These are phyloP conservation scores for Pogonocichla stellata DNA, from an alignment of 2,113 vertebrate species.

Conservation along the genomic window DNA sequence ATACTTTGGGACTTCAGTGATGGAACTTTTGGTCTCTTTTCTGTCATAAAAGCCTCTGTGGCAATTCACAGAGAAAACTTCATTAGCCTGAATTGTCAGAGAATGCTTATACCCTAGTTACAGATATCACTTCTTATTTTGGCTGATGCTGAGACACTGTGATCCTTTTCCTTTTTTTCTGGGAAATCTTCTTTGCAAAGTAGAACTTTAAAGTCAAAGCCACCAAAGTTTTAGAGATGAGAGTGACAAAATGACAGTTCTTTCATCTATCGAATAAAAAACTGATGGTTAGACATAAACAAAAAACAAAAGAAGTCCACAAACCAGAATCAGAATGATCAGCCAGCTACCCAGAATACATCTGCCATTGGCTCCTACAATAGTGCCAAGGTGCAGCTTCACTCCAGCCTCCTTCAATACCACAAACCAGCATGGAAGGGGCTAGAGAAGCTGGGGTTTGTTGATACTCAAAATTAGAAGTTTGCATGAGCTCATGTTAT, in stretches of 20 bases:
- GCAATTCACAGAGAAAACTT: slow-evolving; percentile 45
- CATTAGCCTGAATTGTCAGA: slow-evolving; percentile 51
- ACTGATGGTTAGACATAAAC: background rate
- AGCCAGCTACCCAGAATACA: background rate
- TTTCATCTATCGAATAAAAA: background rate
- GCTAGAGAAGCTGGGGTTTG: background rate
- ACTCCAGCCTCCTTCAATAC: background rate
- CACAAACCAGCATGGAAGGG: background rate
- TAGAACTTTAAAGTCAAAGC: background rate
- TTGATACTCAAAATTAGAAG: background rate
- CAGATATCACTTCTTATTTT: slow-evolving; percentile 16
- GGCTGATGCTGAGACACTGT: background rate
- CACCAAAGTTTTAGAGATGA: background rate
- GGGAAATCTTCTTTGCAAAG: background rate
- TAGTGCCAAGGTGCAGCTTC: background rate
- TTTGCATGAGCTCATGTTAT: background rate
- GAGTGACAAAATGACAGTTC: background rate
- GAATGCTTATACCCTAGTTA: slow-evolving; percentile 24
- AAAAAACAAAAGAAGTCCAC: background rate
- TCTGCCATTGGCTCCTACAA: background rate
- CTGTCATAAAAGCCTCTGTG: slow-evolving; percentile 41
- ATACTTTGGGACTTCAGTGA: background rate
- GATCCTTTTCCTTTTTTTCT: background rate
- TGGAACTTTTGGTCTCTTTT: slow-evolving; percentile 24
- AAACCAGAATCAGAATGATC: background rate